Evolutionary conservation across 2,797 vertebrate genomes (phyloP), one percentile per base, ranked within the genome.

Genomic region (Characodon lateralis): DNA sequence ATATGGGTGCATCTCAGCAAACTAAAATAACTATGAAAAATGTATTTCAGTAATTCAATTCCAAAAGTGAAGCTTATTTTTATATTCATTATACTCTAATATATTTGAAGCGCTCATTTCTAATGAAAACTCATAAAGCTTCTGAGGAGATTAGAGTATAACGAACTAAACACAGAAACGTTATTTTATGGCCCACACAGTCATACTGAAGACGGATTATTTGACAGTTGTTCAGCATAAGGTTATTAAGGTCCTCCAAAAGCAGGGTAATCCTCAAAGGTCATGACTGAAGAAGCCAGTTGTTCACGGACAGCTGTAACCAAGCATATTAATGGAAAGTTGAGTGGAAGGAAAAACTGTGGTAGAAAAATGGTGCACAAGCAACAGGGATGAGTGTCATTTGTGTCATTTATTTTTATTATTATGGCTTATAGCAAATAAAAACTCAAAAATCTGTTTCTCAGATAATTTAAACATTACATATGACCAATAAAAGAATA

Each of bases 1-100:
- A 85, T 72, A 76, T 6, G 26, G 41, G 28, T 16, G n/a, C 6
- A 70, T 48, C 66, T 70, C 66, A 26, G 41, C 18, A 46, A 46
- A 48, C 26, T 48, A 48, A 24, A 48, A 69, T 46, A 69, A 16
- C 24, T 1, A 70, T n/a, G n/a, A 48, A 22, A 46, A 69, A 69
- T 16, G 6, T 16, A 46, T 46, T 46, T 46, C 66, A 69, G 12
- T 3, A 69, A 69, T 69, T 46, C 39, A 43, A 41, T 26, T 12
- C 8, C 56, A 68, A 43, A 41, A 6, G 13, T 12, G 22, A 69
- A n/a, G 16, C 22, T 24, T 39, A 5, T 66, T 22, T 69, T 24
- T n/a, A 46, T 46, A 7, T 46, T 43, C 24, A 16, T n/a, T 69
- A 6, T 24, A 69, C 66, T 69, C 66, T 41, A 39, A 43, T 24